Evolutionary conservation across 2,888 invertebrate genomes (phyloP).

Genomic region (Andrena hattorfiana): DNA sequence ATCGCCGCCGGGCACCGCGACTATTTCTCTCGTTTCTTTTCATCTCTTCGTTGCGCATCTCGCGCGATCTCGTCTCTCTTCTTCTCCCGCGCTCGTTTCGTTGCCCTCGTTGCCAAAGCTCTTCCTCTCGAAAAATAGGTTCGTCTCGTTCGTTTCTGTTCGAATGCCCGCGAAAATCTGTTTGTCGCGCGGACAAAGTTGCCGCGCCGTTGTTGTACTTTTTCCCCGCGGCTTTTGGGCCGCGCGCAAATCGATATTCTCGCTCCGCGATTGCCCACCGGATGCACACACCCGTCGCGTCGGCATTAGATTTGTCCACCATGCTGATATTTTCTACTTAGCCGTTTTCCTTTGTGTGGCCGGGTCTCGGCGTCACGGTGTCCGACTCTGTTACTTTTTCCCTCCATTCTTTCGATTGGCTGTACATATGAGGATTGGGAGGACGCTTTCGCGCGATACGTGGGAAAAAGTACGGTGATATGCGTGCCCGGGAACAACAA

Average conservation of each 20-base stretch:
- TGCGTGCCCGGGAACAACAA: neutral
- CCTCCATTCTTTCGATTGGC: constrained; percentile 35
- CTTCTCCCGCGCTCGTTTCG: constrained; percentile 8
- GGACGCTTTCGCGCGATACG: constrained; percentile 23
- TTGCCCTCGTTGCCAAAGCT: neutral
- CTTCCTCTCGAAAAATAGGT: neutral
- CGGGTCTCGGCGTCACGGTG: constrained; percentile 10
- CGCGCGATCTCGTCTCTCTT: constrained; percentile 6
- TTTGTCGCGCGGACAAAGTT: neutral
- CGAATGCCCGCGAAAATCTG: constrained; percentile 2
- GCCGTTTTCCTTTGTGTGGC: neutral
- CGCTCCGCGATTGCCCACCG: constrained; percentile 32
- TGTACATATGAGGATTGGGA: constrained; percentile 51
- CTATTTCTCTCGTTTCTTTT: constrained; percentile 14
- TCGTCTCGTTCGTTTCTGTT: constrained; percentile 7
- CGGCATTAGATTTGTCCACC: neutral
- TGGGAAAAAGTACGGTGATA: constrained; percentile 18
- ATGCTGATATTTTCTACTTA: constrained; percentile 8
- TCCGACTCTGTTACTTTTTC: constrained; percentile 28
- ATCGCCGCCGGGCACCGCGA: constrained; percentile 54
- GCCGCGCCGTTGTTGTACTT: neutral
- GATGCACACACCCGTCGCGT: neutral
- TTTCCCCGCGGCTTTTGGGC: neutral
- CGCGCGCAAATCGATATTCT: constrained; percentile 17
- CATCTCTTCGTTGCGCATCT: neutral